phyloP scores from a whole-genome alignment of 1,140 invertebrate species.

The Aethina tumida region DNA sequence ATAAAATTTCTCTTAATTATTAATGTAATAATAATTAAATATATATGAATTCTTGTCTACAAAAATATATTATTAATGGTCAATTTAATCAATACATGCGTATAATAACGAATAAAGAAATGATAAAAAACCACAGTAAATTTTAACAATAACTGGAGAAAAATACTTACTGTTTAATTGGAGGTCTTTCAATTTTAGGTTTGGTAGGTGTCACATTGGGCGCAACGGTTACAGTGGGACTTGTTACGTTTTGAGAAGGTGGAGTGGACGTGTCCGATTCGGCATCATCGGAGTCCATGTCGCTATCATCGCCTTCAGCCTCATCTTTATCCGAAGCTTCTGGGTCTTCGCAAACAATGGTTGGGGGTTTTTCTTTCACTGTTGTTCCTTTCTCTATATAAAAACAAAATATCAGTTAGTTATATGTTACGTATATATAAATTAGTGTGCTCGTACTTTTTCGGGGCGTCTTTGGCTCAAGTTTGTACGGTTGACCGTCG shows the following conservation, averaged over 20 bases:
- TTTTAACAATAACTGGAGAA: background rate
- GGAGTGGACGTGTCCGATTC: conserved; percentile 35
- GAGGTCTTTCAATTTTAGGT: conserved; percentile 21
- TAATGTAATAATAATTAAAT: too few relatives aligned
- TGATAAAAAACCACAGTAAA: background rate
- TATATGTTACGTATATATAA: background rate
- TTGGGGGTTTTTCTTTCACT: conserved; percentile 36
- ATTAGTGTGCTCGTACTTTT: conserved; percentile 34
- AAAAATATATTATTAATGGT: background rate
- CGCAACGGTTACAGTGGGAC: conserved; percentile 4
- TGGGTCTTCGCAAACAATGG: conserved; percentile 55
- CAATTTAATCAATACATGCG: background rate
- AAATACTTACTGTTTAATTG: conserved; percentile 48
- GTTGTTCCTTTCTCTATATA: conserved; percentile 7
- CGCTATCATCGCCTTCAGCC: conserved; percentile 64
- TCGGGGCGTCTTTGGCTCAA: conserved; percentile 28
- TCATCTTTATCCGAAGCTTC: conserved; percentile 68
- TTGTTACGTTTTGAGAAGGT: conserved; percentile 30
- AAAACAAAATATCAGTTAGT: conserved; percentile 1
- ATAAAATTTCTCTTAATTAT: too few relatives aligned
- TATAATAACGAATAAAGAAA: background rate
- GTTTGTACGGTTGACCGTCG: conserved; percentile 48
- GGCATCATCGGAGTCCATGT: conserved; percentile 52
- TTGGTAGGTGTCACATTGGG: conserved; percentile 1
- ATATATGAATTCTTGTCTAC: too few relatives aligned